Conservation (phyloP, 2,113 vertebrate species). For the Todiramphus chloris region DNA sequence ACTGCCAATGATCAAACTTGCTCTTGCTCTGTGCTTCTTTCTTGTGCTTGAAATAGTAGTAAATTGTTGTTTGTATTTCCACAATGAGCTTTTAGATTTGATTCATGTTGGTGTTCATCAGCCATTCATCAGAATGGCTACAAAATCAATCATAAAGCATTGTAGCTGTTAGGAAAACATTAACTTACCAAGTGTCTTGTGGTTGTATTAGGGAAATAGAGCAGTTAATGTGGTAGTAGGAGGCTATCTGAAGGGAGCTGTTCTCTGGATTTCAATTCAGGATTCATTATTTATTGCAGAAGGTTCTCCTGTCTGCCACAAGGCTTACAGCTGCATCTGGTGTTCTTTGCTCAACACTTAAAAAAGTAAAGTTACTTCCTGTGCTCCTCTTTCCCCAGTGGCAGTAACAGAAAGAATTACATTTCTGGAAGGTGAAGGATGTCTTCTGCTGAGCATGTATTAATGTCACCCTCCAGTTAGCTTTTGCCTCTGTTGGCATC, state of each 20-base stretch:
- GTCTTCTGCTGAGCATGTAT: not conserved
- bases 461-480: not conserved
- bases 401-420: not conserved
- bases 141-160: not conserved
- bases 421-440: not conserved
- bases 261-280: not conserved
- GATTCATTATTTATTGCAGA: not conserved
- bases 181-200: not conserved
- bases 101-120: too few relatives aligned
- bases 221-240: not conserved
- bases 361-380: not conserved
- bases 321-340: not conserved
- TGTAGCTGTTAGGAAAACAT: not conserved
- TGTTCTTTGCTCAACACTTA: not conserved
- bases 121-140: not conserved
- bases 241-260: not conserved
- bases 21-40: not conserved
- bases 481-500: not conserved
- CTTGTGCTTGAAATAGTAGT: not conserved
- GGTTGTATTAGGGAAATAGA: not conserved
- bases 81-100: not conserved
- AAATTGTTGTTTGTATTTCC: not conserved
- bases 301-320: not conserved
- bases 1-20: not conserved
- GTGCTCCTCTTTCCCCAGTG: not conserved